Conservation (phyloP, 2,888 invertebrate genomes). For the Cataglyphis altisquamis region DNA sequence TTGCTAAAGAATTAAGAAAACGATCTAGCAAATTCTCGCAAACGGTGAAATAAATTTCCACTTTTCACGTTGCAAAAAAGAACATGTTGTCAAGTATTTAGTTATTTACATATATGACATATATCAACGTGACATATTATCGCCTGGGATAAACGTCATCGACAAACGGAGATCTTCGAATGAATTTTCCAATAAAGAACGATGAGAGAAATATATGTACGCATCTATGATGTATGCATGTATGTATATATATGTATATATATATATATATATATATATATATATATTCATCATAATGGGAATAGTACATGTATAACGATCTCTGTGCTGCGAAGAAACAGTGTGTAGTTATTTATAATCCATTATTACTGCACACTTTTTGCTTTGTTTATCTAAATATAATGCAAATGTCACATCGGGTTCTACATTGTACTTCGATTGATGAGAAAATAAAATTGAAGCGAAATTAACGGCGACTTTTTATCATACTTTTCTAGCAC, state of each 20-base stretch:
- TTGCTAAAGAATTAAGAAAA: constrained; percentile 1
- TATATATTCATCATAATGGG: not conserved
- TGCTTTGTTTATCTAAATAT: constrained; percentile 30
- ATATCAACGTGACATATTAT: constrained; percentile 39
- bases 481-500: not conserved
- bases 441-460: constrained; percentile 21
- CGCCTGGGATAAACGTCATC: constrained; percentile 51
- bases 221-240: not conserved
- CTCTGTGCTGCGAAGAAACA: constrained; percentile 3
- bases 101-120: constrained; percentile 28
- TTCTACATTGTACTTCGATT: constrained; percentile 5
- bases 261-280: not conserved
- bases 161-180: constrained; percentile 49
- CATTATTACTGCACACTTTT: constrained; percentile 19
- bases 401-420: constrained; percentile 32
- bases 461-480: constrained; percentile 22
- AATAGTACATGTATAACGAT: constrained; percentile 17
- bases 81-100: not conserved
- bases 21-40: constrained; percentile 3
- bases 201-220: not conserved
- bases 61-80: not conserved
- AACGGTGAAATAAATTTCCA: constrained; percentile 22
- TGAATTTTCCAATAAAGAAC: constrained; percentile 43
- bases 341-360: constrained; percentile 37
- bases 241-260: not conserved